Conservation (phyloP, 2,888 invertebrate genomes). For the Cyclophora punctaria region DNA sequence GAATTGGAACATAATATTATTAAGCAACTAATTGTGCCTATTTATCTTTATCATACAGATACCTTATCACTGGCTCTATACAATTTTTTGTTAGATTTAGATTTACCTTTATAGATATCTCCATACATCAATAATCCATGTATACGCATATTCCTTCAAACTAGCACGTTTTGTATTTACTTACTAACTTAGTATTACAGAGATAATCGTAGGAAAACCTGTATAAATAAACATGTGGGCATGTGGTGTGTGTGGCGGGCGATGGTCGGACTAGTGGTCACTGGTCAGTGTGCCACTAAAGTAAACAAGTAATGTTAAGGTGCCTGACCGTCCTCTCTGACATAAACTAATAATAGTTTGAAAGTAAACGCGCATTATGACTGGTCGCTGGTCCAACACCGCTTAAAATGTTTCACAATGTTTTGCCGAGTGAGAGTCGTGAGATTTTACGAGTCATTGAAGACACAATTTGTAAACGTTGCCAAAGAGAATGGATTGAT, state of each 20-base stretch:
- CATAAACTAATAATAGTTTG: constrained; percentile 21
- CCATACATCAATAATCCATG: too few relatives aligned
- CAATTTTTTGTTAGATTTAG: too few relatives aligned
- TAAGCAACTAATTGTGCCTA: too few relatives aligned
- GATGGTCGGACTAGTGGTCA: constrained; percentile 3
- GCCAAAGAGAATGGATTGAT: constrained; percentile 70
- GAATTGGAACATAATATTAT: too few relatives aligned
- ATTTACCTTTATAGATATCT: too few relatives aligned
- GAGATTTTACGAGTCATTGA: constrained; percentile 66
- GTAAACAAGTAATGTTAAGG: constrained; percentile 1
- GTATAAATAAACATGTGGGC: constrained; percentile 1
- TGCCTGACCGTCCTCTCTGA: constrained; percentile 10
- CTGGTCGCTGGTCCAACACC: constrained; percentile 24
- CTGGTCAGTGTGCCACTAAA: constrained; percentile 12
- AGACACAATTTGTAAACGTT: constrained; percentile 64
- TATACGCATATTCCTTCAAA: too few relatives aligned
- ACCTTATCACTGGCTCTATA: too few relatives aligned
- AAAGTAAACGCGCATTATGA: constrained; percentile 38
- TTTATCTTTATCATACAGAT: too few relatives aligned
- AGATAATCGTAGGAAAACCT: not conserved
- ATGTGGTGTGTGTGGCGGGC: too few relatives aligned
- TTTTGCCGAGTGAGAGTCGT: constrained; percentile 48
- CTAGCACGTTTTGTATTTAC: too few relatives aligned
- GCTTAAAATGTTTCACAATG: constrained; percentile 55
- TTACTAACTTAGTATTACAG: too few relatives aligned